Evolutionary conservation across 2,888 invertebrate genomes (phyloP), one percentile per base, ranked within the genome.

Genomic region (Pandemis cinnamomeana): DNA sequence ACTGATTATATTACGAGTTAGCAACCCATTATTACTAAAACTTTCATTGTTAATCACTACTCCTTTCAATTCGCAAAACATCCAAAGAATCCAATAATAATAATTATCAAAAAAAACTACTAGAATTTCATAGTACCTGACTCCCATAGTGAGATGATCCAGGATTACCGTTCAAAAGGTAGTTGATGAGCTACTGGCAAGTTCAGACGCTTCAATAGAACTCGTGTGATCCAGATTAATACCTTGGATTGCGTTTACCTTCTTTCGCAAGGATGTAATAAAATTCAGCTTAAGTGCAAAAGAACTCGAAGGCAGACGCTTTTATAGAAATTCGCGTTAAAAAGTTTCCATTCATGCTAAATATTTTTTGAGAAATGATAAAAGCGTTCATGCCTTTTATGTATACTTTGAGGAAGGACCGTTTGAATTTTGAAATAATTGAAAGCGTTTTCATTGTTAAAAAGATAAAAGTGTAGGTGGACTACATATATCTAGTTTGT

Each of bases 191-290:
- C 62, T 74, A 66, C 74, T 70, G 71, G 71, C 70, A 74, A 74
- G 74, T 74, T 74, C 74, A 74, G 71, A 58, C 67, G 71, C 82
- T 84, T 83, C 81, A 80, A 83, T 83, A 82, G 81, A 83, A 85
- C 78, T 79, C 80, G 82, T 83, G 85, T 85, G 86, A 85, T 85
- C 85, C 77, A 78, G 85, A 91, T 90, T 89, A 89, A 87, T 88
- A 89, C 87, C 88, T 86, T 86, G 91, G 92, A 92, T 93, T 92
- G 92, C 87, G 87, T 88, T 90, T 91, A 91, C 91, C 91, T 89
- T 91, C 92, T 90, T 92, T 93, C 90, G 91, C 82, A 83, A 86
- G 87, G 86, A 89, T 86, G 93, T 93, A 93, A 94, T 94, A 93
- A 94, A 94, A 93, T 91, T 92, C 93, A 93, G 93, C 93, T 94